Evolutionary conservation across 2,888 invertebrate species (phyloP).

Genomic region (Pardosa pseudoannulata): DNA sequence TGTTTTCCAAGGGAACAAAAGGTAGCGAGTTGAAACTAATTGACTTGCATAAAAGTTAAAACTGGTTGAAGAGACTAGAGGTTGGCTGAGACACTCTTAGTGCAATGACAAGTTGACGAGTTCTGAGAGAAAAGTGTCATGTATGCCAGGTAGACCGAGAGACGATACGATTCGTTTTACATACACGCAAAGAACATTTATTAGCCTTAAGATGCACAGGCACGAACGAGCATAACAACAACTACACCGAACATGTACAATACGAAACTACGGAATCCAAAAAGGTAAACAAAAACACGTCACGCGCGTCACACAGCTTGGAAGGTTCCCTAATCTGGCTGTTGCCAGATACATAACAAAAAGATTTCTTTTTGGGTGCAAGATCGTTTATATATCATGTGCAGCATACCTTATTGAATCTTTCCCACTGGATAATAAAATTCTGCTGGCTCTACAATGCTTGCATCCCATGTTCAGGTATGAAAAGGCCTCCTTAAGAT

Average conservation of each 20-base stretch:
- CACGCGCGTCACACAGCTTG: slow-evolving; percentile 44
- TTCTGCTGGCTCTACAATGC: too few relatives aligned
- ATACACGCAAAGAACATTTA: slow-evolving; percentile 50
- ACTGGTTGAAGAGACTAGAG: background rate
- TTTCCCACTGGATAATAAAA: too few relatives aligned
- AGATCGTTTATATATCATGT: too few relatives aligned
- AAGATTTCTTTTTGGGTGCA: too few relatives aligned
- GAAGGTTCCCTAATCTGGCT: slow-evolving; percentile 25
- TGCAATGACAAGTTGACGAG: too few relatives aligned
- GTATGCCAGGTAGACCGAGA: slow-evolving; percentile 39
- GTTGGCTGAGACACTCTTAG: background rate
- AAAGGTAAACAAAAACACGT: too few relatives aligned
- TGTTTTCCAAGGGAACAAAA: background rate
- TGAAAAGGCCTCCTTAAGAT: too few relatives aligned
- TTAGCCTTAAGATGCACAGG: slow-evolving; percentile 41
- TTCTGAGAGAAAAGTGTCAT: too few relatives aligned
- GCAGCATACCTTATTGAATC: too few relatives aligned
- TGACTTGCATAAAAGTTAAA: background rate
- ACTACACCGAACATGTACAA: slow-evolving; percentile 43
- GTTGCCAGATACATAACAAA: slow-evolving; percentile 9
- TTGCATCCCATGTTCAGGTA: too few relatives aligned
- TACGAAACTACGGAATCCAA: slow-evolving; percentile 33
- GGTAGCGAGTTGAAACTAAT: background rate
- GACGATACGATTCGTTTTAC: slow-evolving; percentile 49
- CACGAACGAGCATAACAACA: slow-evolving; percentile 45